A percentile compares a stretch with the other conserved stretches of the same genome.
Conservation (phyloP, 2,797 vertebrate species). For the Acanthurus tractus region DNA sequence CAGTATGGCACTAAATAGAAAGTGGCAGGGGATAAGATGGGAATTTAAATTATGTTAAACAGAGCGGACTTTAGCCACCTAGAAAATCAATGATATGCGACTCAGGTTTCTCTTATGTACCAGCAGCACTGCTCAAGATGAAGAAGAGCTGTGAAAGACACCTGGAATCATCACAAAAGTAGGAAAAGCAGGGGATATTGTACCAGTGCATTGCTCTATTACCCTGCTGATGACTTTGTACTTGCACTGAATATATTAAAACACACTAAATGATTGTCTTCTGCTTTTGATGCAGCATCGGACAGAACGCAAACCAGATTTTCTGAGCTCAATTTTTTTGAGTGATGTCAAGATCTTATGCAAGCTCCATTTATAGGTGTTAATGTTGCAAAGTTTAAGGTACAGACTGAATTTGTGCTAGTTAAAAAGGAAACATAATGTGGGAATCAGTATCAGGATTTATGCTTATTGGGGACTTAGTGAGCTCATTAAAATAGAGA, state of each 20-base stretch:
- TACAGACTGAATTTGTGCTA: not conserved
- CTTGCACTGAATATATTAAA: not conserved
- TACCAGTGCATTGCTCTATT: not conserved
- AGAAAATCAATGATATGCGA: not conserved
- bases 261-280: not conserved
- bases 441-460: too few relatives aligned
- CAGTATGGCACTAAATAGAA: constrained; percentile 1
- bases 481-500: not conserved
- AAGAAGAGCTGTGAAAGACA: not conserved
- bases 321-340: not conserved
- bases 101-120: not conserved
- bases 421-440: not conserved
- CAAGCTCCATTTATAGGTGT: not conserved
- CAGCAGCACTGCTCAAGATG: not conserved
- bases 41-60: not conserved
- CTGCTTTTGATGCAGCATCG: not conserved
- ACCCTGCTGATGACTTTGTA: not conserved
- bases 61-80: not conserved
- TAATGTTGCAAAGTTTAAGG: not conserved
- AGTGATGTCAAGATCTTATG: not conserved
- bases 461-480: not conserved
- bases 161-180: not conserved
- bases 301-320: not conserved
- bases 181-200: not conserved
- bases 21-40: not conserved